These are phyloP conservation scores for Trichomalopsis sarcophagae DNA, from an alignment of 1,140 invertebrate genomes.

Conservation along the genomic window DNA sequence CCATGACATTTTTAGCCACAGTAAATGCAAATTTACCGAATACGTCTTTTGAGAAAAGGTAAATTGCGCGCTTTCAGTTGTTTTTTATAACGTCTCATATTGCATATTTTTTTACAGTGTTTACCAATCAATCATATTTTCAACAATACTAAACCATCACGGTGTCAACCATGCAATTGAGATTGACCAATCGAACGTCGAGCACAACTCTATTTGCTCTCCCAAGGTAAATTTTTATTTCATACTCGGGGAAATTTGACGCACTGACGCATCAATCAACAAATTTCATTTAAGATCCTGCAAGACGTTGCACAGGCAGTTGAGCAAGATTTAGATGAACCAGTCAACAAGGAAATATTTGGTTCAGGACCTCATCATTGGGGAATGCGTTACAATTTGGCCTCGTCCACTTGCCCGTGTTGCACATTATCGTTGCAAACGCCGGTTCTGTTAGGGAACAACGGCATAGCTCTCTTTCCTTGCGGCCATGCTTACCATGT, in stretches of 20 bases:
- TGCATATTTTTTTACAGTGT: conserved; percentile 63
- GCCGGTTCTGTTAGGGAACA: conserved; percentile 68
- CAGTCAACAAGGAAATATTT: conserved; percentile 65
- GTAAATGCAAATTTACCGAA: conserved; percentile 62
- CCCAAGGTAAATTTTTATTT: conserved; percentile 59
- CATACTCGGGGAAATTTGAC: neutral
- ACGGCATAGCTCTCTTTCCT: conserved; percentile 70
- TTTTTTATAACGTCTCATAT: conserved; percentile 6
- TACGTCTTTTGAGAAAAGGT: conserved; percentile 66
- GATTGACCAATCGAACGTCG: conserved; percentile 59
- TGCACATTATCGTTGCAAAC: conserved; percentile 71
- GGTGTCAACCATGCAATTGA: conserved; percentile 65
- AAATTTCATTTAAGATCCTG: conserved; percentile 2
- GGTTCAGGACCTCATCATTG: conserved; percentile 69
- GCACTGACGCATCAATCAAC: neutral
- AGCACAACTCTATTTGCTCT: conserved; percentile 68
- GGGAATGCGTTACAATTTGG: conserved; percentile 67
- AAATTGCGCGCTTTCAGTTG: conserved; percentile 26
- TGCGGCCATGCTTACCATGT: conserved; percentile 74
- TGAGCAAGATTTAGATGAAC: conserved; percentile 65
- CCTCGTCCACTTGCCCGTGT: conserved; percentile 67
- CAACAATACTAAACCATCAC: conserved; percentile 68
- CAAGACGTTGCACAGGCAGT: conserved; percentile 19
- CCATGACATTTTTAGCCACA: conserved; percentile 64
- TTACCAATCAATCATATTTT: conserved; percentile 70